A percentile compares a stretch with the other conserved stretches of the same genome.
Conservation (phyloP, 2,113 vertebrate species). For the Erpornis zantholeuca region DNA sequence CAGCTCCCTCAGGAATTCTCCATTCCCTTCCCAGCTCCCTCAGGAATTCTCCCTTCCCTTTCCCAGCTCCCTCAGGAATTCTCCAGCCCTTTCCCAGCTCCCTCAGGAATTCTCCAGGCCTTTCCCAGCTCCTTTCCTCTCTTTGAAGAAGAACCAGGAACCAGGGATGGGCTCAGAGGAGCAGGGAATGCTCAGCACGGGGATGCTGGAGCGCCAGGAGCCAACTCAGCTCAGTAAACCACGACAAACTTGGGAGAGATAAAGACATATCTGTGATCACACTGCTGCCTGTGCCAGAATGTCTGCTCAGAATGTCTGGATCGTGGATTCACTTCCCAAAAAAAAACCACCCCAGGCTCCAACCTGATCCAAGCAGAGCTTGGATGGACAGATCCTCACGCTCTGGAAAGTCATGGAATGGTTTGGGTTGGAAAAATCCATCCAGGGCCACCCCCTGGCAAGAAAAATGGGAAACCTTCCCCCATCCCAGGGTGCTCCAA, state of each 20-base stretch:
- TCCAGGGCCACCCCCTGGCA: background rate
- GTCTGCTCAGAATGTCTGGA: background rate
- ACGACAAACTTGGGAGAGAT: background rate
- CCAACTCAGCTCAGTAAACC: background rate
- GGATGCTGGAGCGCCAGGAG: background rate
- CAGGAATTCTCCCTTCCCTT: background rate
- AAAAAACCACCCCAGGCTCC: background rate
- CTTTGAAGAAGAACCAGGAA: background rate
- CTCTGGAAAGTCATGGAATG: background rate
- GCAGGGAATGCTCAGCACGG: background rate
- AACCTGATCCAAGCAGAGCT: background rate
- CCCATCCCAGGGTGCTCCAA: background rate
- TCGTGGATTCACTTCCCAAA: background rate
- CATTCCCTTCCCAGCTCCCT: background rate
- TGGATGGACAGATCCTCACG: fast-evolving
- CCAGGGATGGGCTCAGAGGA: fast-evolving
- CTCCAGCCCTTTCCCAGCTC: background rate
- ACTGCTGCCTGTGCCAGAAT: background rate
- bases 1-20: background rate
- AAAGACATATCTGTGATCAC: background rate
- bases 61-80: background rate
- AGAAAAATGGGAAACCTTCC: too few species aligned
- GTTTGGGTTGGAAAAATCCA: background rate
- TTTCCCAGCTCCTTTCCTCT: background rate
- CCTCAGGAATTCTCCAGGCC: background rate